These are phyloP conservation scores for Cryptoblepharus egeriae DNA, from an alignment of 2,797 vertebrate genomes.

Conservation along the genomic window DNA sequence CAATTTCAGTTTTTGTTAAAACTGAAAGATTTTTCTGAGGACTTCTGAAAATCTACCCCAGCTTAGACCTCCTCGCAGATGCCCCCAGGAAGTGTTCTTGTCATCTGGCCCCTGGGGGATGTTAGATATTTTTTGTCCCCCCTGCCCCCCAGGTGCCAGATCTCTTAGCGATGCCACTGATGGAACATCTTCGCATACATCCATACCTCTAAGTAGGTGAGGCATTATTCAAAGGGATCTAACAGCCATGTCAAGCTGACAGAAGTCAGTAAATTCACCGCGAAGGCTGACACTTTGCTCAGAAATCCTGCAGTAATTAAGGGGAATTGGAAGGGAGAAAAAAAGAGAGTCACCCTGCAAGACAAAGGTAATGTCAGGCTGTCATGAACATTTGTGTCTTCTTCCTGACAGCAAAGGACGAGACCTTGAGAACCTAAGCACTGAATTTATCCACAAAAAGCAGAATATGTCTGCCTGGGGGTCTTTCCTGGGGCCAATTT, in stretches of 20 bases:
- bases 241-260: not conserved
- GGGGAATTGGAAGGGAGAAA: not conserved
- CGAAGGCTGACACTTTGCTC: not conserved
- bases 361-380: not conserved
- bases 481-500: too few species aligned
- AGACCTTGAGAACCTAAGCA: too few species aligned
- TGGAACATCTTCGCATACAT: not conserved
- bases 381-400: not conserved
- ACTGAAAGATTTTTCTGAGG: too few species aligned
- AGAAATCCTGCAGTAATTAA: not conserved
- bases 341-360: not conserved
- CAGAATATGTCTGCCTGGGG: too few species aligned
- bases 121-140: too few species aligned
- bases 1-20: too few species aligned
- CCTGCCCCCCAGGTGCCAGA: too few species aligned
- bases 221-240: slow-evolving; percentile 8
- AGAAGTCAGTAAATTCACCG: not conserved
- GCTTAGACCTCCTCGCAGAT: too few species aligned
- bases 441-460: not conserved
- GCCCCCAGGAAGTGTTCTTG: too few species aligned
- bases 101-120: too few species aligned
- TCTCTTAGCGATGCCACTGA: too few species aligned
- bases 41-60: too few species aligned
- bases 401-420: not conserved
- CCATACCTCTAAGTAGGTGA: not conserved